A percentile compares a stretch with the other conserved stretches of the same genome.
Conservation (phyloP, 2,113 vertebrate species). For the Arvicanthis niloticus region DNA sequence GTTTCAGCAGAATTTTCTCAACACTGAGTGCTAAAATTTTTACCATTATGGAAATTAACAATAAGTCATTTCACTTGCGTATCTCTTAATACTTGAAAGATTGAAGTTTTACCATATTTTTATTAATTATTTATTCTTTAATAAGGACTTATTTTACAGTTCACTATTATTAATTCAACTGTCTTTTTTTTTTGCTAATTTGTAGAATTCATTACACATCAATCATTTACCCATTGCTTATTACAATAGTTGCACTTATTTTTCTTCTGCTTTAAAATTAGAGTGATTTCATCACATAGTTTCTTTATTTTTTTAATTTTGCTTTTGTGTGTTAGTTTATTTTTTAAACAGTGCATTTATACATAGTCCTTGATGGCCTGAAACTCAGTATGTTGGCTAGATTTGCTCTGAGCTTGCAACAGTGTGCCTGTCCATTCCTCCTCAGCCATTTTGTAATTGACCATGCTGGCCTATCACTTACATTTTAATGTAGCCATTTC, state of each 20-base stretch:
- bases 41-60: background rate
- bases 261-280: conserved; percentile 21
- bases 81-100: background rate
- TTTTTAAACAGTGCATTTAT: background rate
- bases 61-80: background rate
- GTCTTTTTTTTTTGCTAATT: background rate
- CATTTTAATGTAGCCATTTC: background rate
- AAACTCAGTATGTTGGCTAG: background rate
- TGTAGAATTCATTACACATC: background rate
- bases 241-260: background rate
- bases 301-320: background rate
- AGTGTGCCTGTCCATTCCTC: background rate
- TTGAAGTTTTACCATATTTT: background rate
- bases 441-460: background rate
- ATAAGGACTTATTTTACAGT: background rate
- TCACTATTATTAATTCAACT: background rate
- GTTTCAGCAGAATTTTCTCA: conserved; percentile 37
- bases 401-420: background rate
- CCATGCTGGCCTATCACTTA: background rate
- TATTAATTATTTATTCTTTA: background rate
- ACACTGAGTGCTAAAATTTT: background rate
- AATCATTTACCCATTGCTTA: background rate
- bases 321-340: background rate
- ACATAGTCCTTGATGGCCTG: background rate
- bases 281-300: background rate